Evolutionary conservation across 2,113 vertebrate genomes (phyloP).

Genomic region (Carassius auratus): DNA sequence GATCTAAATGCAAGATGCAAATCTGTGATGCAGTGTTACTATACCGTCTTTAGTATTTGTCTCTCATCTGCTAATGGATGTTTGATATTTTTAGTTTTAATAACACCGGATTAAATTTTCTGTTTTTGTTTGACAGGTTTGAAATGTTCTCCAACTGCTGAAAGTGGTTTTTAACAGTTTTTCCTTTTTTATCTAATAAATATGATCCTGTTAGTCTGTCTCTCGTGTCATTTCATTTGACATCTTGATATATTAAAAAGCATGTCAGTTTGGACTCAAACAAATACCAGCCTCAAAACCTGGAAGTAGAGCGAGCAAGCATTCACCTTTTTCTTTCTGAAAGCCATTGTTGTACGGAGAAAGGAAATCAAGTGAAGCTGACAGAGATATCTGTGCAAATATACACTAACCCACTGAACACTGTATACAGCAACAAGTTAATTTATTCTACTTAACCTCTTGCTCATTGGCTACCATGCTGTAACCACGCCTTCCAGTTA

Average conservation of each 20-base stretch:
- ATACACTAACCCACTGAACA: neutral
- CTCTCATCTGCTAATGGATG: too few species aligned
- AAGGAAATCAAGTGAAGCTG: too few species aligned
- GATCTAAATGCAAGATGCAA: neutral
- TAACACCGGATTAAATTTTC: too few species aligned
- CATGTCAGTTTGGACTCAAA: neutral
- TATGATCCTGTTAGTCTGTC: conserved; percentile 8
- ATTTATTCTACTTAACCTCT: neutral
- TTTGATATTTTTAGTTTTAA: too few species aligned
- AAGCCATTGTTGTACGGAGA: conserved; percentile 7
- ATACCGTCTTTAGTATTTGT: too few species aligned
- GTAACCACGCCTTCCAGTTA: too few species aligned
- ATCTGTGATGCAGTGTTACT: neutral
- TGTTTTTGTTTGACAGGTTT: neutral
- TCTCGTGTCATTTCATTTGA: too few species aligned
- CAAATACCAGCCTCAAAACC: neutral
- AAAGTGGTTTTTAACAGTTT: neutral
- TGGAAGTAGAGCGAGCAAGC: neutral
- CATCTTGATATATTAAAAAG: neutral
- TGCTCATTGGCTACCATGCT: neutral
- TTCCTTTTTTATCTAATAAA: conserved; percentile 13
- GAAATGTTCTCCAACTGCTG: neutral
- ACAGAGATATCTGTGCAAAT: too few species aligned
- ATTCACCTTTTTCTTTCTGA: conserved; percentile 40
- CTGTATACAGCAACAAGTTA: neutral